Base-by-base conservation (phyloP, 2,113 vertebrate species). In the Anguilla rostrata region DNA sequence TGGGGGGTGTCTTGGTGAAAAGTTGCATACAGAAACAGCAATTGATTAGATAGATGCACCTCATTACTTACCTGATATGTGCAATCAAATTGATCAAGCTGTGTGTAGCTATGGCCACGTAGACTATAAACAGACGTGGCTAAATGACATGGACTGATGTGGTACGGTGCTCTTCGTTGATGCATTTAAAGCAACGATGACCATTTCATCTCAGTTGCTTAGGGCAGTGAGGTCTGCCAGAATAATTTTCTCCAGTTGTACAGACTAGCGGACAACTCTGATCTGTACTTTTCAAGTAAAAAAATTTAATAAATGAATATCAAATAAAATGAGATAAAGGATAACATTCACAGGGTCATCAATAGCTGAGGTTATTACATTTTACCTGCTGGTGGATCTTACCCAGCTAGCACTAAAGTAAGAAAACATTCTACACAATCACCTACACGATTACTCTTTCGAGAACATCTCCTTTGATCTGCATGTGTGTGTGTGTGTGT, bases 301-400 rank as follows among this genome's bases (percentile, higher is more conserved):
- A 84, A n/a, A 79, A 41, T 46, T 29, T 5, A 18, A n/a, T 34
- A 34, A 26, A 66, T 22, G 12, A 12, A 22, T 75, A 34, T 20
- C 34, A 43, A 56, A 60, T 56, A 81, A 78, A 85, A 81, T 85
- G 56, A n/a, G 18, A 81, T 29, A 71, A 80, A 85, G 57, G 75
- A 80, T 85, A 78, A 81, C 40, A 29, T 63, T 40, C 5, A 39
- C 20, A 85, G 43, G n/a, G 75, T 78, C 49, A 78, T 56, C 46
- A 60, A 6, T 5, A 78, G 20, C 78, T 40, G 29, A 57, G 49
- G 49, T 80, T 81, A 85, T 80, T 26, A 26, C 22, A 63, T 18
- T 26, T 9, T 85, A 80, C 78, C 34, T 80, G 84, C 18, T 41
- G 75, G 39, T 85, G 46, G 53, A 57, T 80, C 34, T 20, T 57